phyloP scores from a whole-genome alignment of 2,113 vertebrate species.

The Eleginops maclovinus region DNA sequence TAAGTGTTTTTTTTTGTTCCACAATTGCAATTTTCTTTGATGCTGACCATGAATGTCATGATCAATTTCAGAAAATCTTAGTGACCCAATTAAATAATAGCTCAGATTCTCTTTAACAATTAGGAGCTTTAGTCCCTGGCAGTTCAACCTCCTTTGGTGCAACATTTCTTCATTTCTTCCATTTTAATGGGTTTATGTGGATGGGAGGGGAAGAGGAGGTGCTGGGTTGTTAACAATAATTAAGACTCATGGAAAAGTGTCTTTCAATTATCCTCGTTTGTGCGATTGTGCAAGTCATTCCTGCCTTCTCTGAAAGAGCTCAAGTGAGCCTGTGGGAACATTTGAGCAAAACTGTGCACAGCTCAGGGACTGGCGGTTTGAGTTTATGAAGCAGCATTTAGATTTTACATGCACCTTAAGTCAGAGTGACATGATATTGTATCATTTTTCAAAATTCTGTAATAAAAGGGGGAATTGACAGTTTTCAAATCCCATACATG shows the following conservation, averaged over 20 bases:
- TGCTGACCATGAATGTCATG: background rate
- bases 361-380: background rate
- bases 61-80: background rate
- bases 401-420: background rate
- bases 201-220: background rate
- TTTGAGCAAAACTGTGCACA: background rate
- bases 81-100: background rate
- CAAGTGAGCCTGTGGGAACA: background rate
- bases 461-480: background rate
- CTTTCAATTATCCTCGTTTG: background rate
- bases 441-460: background rate
- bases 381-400: background rate
- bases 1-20: constrained; percentile 1
- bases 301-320: background rate
- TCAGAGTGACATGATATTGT: background rate
- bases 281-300: background rate
- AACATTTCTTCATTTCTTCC: background rate
- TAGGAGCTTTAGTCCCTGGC: background rate
- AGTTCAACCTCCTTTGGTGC: background rate
- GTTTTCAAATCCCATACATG: background rate
- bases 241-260: constrained; percentile 12
- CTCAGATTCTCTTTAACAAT: constrained; percentile 1
- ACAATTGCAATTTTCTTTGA: constrained; percentile 6
- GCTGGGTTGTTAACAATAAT: constrained; percentile 20
- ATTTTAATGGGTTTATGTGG: background rate